Conservation (phyloP, 2,113 vertebrate species). For the Lethenteron camtschaticum region DNA sequence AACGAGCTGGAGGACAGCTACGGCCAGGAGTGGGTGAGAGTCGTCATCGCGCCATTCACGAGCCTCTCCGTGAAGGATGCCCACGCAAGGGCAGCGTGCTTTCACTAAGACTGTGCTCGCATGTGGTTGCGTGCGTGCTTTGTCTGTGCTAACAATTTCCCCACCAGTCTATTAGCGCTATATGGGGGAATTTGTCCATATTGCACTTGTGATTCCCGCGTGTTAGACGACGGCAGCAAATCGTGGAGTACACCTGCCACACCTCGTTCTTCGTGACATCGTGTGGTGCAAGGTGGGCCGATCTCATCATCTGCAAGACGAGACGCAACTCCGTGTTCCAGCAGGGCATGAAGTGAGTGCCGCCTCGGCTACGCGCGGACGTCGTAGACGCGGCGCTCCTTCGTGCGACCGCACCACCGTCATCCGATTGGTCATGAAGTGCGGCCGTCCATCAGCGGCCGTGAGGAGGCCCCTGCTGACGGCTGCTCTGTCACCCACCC, state of each 20-base stretch:
- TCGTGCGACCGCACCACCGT: no score
- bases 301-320: slow-evolving; percentile 65
- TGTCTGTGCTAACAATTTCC: no score
- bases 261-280: slow-evolving; percentile 64
- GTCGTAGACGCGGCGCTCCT: no score
- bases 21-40: slow-evolving; percentile 56
- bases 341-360: slow-evolving; percentile 63
- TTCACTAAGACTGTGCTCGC: not conserved
- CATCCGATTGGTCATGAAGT: no score
- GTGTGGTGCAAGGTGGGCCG: slow-evolving; percentile 75
- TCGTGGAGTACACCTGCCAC: slow-evolving; percentile 72
- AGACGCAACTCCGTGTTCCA: slow-evolving; percentile 72
- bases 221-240: slow-evolving; percentile 56
- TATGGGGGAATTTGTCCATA: no score
- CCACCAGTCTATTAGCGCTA: no score
- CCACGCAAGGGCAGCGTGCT: not conserved
- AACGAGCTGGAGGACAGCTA: slow-evolving; percentile 64
- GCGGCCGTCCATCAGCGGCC: no score
- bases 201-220: not conserved
- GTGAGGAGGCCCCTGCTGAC: no score
- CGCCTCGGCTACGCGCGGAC: no score
- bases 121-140: not conserved
- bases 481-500: not conserved
- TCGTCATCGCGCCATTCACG: not conserved
- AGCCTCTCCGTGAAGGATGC: not conserved